A percentile compares a stretch with the other conserved stretches of the same genome.
phyloP scores from a whole-genome alignment of 1,140 invertebrate genomes.

The Apocrypta bakeri region DNA sequence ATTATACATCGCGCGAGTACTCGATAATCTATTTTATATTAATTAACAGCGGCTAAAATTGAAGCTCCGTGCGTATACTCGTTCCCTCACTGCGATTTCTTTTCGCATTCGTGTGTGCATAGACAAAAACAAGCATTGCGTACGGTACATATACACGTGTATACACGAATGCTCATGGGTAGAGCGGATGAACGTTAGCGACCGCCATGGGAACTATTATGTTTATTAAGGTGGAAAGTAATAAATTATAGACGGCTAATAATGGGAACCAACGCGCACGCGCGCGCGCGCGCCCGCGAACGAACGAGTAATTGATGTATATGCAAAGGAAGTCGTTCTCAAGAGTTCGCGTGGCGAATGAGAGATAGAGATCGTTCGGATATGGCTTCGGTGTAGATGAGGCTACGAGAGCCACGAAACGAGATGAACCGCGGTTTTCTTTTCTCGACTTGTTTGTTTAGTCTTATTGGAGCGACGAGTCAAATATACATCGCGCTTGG shows the following conservation, averaged over 20 bases:
- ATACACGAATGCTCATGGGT: constrained; percentile 4
- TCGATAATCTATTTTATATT: too few species aligned
- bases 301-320: constrained; percentile 65
- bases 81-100: constrained; percentile 23
- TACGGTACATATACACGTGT: neutral
- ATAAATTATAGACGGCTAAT: constrained; percentile 73
- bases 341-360: constrained; percentile 42
- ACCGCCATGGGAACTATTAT: constrained; percentile 70
- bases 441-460: constrained; percentile 11
- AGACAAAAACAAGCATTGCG: neutral
- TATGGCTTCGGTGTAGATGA: constrained; percentile 54
- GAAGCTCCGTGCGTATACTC: constrained; percentile 6
- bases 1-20: too few species aligned
- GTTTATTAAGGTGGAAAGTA: constrained; percentile 75
- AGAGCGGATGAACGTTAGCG: constrained; percentile 51
- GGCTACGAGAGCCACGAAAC: neutral
- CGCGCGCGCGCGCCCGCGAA: constrained; percentile 9
- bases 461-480: neutral
- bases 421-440: constrained; percentile 19
- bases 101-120: neutral
- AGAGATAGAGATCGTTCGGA: constrained; percentile 50
- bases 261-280: constrained; percentile 64
- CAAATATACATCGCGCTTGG: neutral
- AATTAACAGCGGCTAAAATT: neutral
- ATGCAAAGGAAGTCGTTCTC: constrained; percentile 71